Evolutionary conservation across 2,888 invertebrate species (phyloP), one percentile per base, ranked within the genome.

Genomic region (Ochlodes sylvanus): DNA sequence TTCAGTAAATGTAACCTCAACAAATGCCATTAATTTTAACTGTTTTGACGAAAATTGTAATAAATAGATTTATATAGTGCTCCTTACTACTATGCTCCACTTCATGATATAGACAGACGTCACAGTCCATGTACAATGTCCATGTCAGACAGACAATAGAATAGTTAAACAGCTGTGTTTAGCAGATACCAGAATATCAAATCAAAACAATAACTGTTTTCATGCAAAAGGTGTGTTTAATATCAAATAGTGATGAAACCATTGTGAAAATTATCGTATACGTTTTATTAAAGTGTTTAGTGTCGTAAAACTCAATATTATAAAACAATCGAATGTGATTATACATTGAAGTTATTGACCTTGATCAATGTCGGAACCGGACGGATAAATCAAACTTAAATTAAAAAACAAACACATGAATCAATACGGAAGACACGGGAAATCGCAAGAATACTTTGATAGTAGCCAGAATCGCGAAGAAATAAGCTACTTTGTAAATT

Each of bases 331-430:
- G n/a, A n/a, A n/a, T n/a, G n/a, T n/a, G n/a, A 17, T 14, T 1
- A 15, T 47, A 17, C n/a, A 47, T 17, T 3, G 10, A 27, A 27
- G 5, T 5, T 4, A 38, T 7, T 17, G 65, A 54, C 65, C 58
- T 52, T 54, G 38, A 58, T 60, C 52, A 41, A 58, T 65, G 65
- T 58, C 65, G 65, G 65, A 65, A 65, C 47, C 52, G 50, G 65
- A 57, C 4, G 32, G 15, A 57, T 17, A 58, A 58, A 63, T 58
- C 19, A 19, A 12, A 6, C 6, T 1, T 38, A 12, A 2, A 2
- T 14, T 52, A 14, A 6, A 21, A 27, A 27, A 5, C 5, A 21
- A 52, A 17, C 47, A 50, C 19, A 12, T 4, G 9, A 10, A 27
- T 52, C n/a, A 14, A 0, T 21, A 27, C 14, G 27, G 14, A 27